These are phyloP conservation scores for Alosa sapidissima DNA, from an alignment of 2,797 vertebrate genomes.

Conservation along the genomic window DNA sequence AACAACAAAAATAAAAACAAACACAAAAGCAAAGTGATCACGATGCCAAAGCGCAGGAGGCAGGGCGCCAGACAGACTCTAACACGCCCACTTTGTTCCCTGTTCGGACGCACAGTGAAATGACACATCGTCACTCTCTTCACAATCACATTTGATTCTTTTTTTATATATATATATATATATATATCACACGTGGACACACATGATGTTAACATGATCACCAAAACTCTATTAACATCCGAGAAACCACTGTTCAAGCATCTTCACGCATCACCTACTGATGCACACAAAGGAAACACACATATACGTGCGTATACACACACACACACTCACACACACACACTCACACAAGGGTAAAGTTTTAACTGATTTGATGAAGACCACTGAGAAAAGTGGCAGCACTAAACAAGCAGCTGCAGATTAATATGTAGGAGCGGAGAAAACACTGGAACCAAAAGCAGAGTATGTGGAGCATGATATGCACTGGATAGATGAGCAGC, in stretches of 20 bases:
- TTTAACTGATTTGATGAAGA: too few species aligned
- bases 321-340: neutral
- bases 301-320: neutral
- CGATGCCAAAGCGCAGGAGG: conserved; percentile 55
- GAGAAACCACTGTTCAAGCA: conserved; percentile 16
- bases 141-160: conserved; percentile 21
- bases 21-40: conserved; percentile 11
- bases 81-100: conserved; percentile 7
- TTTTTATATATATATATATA: neutral
- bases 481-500: neutral
- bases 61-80: conserved; percentile 35
- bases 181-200: conserved; percentile 2
- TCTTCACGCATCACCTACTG: conserved; percentile 8
- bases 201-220: conserved; percentile 19
- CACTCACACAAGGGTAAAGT: neutral
- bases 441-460: neutral
- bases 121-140: conserved; percentile 6
- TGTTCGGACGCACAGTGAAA: conserved; percentile 21
- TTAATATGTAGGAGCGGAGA: neutral
- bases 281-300: neutral
- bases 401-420: neutral
- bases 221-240: conserved; percentile 2
- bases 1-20: neutral
- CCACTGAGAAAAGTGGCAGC: neutral
- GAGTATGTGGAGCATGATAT: neutral